Percentiles rank a stretch among this genome's conserved stretches.
Evolutionary conservation across 1,140 invertebrate genomes (phyloP).

Genomic region (Dysdera silvatica): DNA sequence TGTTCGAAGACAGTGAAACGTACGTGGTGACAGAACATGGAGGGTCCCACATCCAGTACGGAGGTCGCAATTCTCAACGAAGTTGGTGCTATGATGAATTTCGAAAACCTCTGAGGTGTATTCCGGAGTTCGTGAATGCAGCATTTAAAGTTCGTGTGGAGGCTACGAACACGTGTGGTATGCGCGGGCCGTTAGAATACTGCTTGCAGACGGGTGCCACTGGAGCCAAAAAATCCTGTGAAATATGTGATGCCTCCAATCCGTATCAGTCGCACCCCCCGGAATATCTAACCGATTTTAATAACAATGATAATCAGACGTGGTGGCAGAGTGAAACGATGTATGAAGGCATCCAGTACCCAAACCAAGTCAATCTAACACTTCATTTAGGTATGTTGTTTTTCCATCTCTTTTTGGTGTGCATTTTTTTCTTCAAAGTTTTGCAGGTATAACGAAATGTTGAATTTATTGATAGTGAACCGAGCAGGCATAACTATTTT

Average conservation of each 20-base stretch:
- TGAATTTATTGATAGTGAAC: too few relatives aligned
- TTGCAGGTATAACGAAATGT: too few relatives aligned
- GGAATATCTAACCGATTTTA: slow-evolving; percentile 80
- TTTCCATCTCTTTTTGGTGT: too few relatives aligned
- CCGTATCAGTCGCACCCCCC: slow-evolving; percentile 59
- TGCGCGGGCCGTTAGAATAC: slow-evolving; percentile 63
- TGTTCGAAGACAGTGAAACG: too few relatives aligned
- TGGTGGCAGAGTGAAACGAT: slow-evolving; percentile 99
- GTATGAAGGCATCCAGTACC: slow-evolving; percentile 81
- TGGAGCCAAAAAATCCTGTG: slow-evolving; percentile 52
- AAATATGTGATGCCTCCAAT: slow-evolving; percentile 50
- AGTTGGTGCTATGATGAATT: slow-evolving; percentile 47
- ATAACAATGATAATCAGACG: slow-evolving; percentile 78
- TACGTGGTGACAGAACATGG: too few relatives aligned
- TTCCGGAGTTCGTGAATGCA: slow-evolving; percentile 92
- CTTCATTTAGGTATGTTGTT: slow-evolving; percentile 66
- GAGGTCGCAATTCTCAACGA: too few relatives aligned
- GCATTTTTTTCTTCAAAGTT: too few relatives aligned
- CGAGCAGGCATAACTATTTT: too few relatives aligned
- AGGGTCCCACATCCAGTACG: too few relatives aligned
- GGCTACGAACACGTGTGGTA: slow-evolving; percentile 91
- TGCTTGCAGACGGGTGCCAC: slow-evolving; percentile 75
- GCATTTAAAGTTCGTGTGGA: slow-evolving; percentile 80
- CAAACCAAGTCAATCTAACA: slow-evolving; percentile 85
- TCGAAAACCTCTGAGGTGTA: slow-evolving; percentile 65